Percentiles rank a stretch among this genome's conserved stretches.
Evolutionary conservation across 2,888 invertebrate genomes (phyloP).

Genomic region (Mythimna lalbum): DNA sequence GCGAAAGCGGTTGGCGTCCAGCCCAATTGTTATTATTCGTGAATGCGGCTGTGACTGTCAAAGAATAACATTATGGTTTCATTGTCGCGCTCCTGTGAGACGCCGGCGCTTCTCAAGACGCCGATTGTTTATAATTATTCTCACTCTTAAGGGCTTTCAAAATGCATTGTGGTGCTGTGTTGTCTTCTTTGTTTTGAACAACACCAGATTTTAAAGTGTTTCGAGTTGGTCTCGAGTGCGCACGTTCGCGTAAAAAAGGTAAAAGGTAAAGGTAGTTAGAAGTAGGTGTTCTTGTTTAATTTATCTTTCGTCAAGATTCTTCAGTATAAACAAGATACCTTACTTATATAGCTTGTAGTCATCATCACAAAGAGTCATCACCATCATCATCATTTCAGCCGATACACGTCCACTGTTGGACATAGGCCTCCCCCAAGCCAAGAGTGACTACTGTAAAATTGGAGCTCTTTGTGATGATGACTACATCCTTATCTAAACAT

Average conservation of each 20-base stretch:
- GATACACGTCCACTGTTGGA: no score
- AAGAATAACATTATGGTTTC: constrained; percentile 66
- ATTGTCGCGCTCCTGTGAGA: constrained; percentile 58
- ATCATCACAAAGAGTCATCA: no score
- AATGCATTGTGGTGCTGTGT: constrained; percentile 15
- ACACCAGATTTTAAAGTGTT: constrained; percentile 14
- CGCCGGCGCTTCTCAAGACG: constrained; percentile 52
- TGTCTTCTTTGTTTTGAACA: constrained; percentile 13
- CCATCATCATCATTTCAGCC: no score
- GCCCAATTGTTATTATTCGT: constrained; percentile 74
- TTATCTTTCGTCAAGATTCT: no score
- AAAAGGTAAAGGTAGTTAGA: not conserved
- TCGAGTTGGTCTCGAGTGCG: not conserved
- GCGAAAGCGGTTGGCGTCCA: constrained; percentile 74
- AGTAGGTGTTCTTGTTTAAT: no score
- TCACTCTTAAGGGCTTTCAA: constrained; percentile 36
- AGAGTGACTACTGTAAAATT: no score
- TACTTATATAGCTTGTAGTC: no score
- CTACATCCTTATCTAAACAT: constrained; percentile 9
- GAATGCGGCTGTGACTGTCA: constrained; percentile 63
- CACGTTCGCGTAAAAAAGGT: not conserved
- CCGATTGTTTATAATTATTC: constrained; percentile 50
- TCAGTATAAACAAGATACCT: no score
- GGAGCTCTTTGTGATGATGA: constrained; percentile 21
- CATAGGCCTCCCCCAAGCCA: no score